Evolutionary conservation across 2,888 invertebrate species (phyloP), one percentile per base, ranked within the genome.

Genomic region (Parnassius orleans): DNA sequence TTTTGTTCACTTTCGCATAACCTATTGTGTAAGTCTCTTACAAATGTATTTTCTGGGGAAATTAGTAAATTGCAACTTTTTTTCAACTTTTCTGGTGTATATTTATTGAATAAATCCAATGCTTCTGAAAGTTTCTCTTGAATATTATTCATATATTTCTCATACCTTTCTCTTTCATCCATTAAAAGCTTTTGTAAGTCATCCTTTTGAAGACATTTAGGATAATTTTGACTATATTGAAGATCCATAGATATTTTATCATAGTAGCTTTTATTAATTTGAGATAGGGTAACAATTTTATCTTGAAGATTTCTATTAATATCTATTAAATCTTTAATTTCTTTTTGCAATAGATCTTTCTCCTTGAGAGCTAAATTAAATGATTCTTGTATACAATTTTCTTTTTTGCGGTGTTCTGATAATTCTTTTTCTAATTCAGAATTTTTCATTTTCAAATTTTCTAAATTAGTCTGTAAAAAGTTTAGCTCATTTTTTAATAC

Each of bases 401-500:
- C 73, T 69, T 72, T 76, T 58, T 69, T 69, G 51, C 69, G 67
- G 53, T 68, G 73, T 72, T 87, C 69, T 60, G 75, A 92, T 93
- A 95, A 66, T 93, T 94, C 71, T 92, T 84, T 68, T 92, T 94
- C 76, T 92, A 93, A 75, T 92, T 92, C 84, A 92, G 76, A 69
- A 72, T 89, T 90, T 75, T 79, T 85, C 63, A 78, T 67, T 54
- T 70, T 76, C 15, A 90, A 72, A n/a, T 75, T 76, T 61, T 94
- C 94, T 61, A 94, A 79, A 70, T 90, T 91, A 11, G 84, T 84
- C 79, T 94, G 93, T 61, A 94, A 82, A 70, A 90, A 91, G 55
- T 88, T 89, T 61, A 94, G 92, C 74, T 95, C 94, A 75, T 92
- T 88, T 65, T 92, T 92, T 77, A 95, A 94, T 64, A 90, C 88